These are phyloP conservation scores for Pelodytes ibericus DNA, from an alignment of 2,797 vertebrate genomes.

Conservation along the genomic window DNA sequence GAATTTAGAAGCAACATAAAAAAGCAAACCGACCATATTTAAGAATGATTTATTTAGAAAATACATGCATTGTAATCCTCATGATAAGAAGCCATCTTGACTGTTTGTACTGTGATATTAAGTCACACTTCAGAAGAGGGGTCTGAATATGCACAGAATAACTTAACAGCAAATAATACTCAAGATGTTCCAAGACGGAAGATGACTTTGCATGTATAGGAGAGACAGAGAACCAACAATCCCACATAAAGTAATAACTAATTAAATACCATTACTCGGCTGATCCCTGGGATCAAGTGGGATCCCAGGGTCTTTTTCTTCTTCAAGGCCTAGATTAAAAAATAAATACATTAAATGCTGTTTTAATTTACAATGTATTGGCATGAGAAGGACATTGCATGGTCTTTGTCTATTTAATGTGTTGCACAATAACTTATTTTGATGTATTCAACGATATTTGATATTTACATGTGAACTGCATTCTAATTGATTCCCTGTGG, in stretches of 20 bases:
- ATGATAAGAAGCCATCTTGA: not conserved
- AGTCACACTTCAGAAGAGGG: not conserved
- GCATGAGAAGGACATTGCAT: too few species aligned
- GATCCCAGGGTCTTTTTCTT: slow-evolving; percentile 75
- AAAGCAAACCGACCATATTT: not conserved
- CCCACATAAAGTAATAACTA: slow-evolving; percentile 54
- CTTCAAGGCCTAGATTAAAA: slow-evolving; percentile 76
- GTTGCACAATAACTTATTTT: too few species aligned
- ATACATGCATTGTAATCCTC: slow-evolving; percentile 35
- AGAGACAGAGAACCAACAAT: slow-evolving; percentile 53
- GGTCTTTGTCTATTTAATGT: too few species aligned
- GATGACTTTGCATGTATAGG: slow-evolving; percentile 60
- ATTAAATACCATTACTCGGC: slow-evolving; percentile 70
- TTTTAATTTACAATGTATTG: too few species aligned
- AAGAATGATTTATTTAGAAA: not conserved
- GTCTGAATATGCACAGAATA: not conserved
- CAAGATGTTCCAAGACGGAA: slow-evolving; percentile 65
- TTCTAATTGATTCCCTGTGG: too few species aligned
- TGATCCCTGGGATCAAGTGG: slow-evolving; percentile 74
- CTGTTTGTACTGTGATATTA: not conserved
- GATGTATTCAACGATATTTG: too few species aligned
- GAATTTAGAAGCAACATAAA: not conserved
- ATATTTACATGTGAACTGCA: too few species aligned
- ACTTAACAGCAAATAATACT: not conserved
- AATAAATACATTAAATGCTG: slow-evolving; percentile 57